These are phyloP conservation scores for Leucozona laternaria DNA, from an alignment of 2,888 invertebrate genomes.

Conservation along the genomic window DNA sequence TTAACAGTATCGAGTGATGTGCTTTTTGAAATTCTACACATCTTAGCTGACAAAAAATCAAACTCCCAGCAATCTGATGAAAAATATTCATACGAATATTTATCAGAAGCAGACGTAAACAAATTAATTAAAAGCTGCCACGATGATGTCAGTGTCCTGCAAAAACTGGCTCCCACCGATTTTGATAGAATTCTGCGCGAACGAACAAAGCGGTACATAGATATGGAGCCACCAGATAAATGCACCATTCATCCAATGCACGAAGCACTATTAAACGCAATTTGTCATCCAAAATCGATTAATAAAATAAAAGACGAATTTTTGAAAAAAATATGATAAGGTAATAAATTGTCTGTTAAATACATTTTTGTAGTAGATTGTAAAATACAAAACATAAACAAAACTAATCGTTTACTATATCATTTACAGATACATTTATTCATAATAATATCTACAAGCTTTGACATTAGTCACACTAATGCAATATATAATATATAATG, in stretches of 20 bases:
- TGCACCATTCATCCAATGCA: slow-evolving; percentile 24
- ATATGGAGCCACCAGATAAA: neutral
- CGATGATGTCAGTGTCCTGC: slow-evolving; percentile 16
- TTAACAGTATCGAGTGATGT: neutral
- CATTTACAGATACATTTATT: slow-evolving; percentile 30
- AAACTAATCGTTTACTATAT: neutral
- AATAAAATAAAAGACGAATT: slow-evolving; percentile 52
- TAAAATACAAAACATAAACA: neutral
- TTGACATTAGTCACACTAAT: slow-evolving; percentile 16
- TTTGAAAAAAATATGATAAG: slow-evolving; percentile 38
- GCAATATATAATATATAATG: neutral
- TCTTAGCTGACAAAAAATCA: slow-evolving; percentile 1
- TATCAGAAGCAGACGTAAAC: slow-evolving; percentile 39
- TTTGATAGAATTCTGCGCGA: slow-evolving; percentile 37
- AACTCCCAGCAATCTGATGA: neutral
- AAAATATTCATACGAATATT: slow-evolving; percentile 51
- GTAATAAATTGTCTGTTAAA: neutral
- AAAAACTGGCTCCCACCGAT: slow-evolving; percentile 6
- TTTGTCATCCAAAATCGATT: slow-evolving; percentile 58
- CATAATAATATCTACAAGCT: slow-evolving; percentile 7
- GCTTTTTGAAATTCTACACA: slow-evolving; percentile 39
- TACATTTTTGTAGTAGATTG: too few species aligned
- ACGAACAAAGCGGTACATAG: slow-evolving; percentile 38
- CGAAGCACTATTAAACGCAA: slow-evolving; percentile 60
- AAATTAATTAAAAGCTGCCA: slow-evolving; percentile 33